Percentiles rank a stretch among this genome's conserved stretches.
Conservation (phyloP, 2,797 vertebrate genomes). For the Spheniscus humboldti region DNA sequence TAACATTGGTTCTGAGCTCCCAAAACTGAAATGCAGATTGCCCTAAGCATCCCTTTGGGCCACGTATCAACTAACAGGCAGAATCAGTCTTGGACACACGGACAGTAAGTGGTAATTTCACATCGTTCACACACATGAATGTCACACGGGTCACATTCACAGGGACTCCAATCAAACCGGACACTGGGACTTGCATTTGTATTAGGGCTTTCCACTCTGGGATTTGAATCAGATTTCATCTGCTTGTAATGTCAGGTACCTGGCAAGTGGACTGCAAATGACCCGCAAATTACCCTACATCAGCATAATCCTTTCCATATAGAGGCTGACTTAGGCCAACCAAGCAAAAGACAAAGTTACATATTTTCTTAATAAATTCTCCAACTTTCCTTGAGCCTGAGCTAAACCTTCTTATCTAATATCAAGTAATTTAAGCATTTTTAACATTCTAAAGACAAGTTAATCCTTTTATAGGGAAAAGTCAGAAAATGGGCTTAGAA, state of each 20-base stretch:
- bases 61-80: neutral
- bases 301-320: neutral
- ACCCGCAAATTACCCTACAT: neutral
- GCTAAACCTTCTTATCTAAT: conserved; percentile 58
- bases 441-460: conserved; percentile 57
- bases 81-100: neutral
- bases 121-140: neutral
- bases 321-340: neutral
- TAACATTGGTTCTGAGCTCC: neutral
- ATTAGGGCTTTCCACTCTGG: neutral
- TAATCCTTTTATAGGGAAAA: conserved; percentile 56
- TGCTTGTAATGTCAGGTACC: neutral
- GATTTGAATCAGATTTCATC: neutral
- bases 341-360: neutral
- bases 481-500: conserved; percentile 59
- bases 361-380: conserved; percentile 42
- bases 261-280: conserved; percentile 7
- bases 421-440: conserved; percentile 59
- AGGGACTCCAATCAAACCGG: neutral
- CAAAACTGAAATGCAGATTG: neutral
- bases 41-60: neutral
- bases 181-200: neutral
- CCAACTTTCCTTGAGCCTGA: neutral
- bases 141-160: neutral
- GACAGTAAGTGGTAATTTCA: neutral